These are phyloP conservation scores for Clupea harengus DNA, from an alignment of 2,113 vertebrate species.

Conservation along the genomic window DNA sequence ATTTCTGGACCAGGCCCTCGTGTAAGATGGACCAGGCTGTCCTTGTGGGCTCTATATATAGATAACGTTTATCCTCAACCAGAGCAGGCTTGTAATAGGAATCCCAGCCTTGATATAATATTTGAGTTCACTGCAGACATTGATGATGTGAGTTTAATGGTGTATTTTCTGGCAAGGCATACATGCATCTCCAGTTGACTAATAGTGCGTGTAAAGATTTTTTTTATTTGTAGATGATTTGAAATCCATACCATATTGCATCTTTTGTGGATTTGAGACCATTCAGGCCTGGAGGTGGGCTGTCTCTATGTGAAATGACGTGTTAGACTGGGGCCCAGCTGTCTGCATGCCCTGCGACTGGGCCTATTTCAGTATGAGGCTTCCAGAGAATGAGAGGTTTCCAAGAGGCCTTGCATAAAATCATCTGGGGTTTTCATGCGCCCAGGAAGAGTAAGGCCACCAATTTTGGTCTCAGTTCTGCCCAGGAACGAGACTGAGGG, in stretches of 20 bases:
- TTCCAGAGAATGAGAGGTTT: conserved; percentile 64
- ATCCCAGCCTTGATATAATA: background rate
- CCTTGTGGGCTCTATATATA: background rate
- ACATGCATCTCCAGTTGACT: background rate
- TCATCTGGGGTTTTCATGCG: conserved; percentile 66
- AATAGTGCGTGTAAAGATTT: background rate
- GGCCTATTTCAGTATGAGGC: conserved; percentile 62
- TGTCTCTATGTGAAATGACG: conserved; percentile 24
- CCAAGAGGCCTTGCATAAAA: conserved; percentile 57
- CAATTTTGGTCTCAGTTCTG: conserved; percentile 70
- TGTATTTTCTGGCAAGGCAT: background rate
- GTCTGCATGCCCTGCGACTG: background rate
- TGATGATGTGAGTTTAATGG: background rate
- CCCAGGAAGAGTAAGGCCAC: conserved; percentile 61
- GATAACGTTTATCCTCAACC: background rate
- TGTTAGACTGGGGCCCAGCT: conserved; percentile 8
- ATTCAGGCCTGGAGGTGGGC: conserved; percentile 11
- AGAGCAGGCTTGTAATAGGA: background rate
- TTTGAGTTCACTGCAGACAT: background rate
- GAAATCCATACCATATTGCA: background rate
- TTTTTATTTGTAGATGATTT: background rate
- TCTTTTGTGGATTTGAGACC: background rate
- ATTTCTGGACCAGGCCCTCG: background rate
- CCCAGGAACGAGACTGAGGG: conserved; percentile 53
- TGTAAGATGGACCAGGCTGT: background rate